phyloP scores from a whole-genome alignment of 2,888 invertebrate genomes.

The Sepiola atlantica region DNA sequence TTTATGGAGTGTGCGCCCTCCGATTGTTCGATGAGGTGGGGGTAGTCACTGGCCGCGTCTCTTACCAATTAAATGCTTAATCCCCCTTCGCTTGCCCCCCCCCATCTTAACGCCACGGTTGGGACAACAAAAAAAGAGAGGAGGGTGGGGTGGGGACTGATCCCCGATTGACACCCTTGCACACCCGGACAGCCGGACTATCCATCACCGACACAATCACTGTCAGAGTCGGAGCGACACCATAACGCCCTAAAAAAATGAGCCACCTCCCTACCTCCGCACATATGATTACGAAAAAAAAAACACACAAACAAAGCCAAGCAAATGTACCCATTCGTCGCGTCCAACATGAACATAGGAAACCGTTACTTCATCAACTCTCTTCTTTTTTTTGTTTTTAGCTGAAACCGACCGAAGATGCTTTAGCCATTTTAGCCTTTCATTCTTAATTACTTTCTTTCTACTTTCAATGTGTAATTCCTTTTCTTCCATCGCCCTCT shows the following conservation, averaged over 20 bases:
- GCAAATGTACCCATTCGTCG: background rate
- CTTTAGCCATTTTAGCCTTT: background rate
- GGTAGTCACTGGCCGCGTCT: background rate
- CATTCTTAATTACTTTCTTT: background rate
- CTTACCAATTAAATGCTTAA: slow-evolving; percentile 13
- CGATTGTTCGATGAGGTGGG: background rate
- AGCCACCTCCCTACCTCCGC: background rate
- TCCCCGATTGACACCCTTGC: slow-evolving; percentile 12
- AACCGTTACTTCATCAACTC: background rate
- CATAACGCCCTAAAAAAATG: background rate
- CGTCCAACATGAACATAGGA: background rate
- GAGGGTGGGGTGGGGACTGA: background rate
- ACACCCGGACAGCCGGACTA: background rate
- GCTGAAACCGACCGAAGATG: background rate
- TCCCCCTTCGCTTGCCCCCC: background rate
- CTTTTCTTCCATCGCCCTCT: background rate
- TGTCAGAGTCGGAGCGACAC: background rate
- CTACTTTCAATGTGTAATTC: no score
- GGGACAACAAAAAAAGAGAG: no score
- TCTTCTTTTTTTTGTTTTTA: background rate
- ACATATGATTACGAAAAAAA: background rate
- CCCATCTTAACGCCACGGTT: no score
- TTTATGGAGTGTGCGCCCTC: background rate
- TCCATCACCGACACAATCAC: slow-evolving; percentile 13
- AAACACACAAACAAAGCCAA: no score